Evolutionary conservation across 2,797 vertebrate genomes (phyloP).

Genomic region (Falco novaeseelandiae): DNA sequence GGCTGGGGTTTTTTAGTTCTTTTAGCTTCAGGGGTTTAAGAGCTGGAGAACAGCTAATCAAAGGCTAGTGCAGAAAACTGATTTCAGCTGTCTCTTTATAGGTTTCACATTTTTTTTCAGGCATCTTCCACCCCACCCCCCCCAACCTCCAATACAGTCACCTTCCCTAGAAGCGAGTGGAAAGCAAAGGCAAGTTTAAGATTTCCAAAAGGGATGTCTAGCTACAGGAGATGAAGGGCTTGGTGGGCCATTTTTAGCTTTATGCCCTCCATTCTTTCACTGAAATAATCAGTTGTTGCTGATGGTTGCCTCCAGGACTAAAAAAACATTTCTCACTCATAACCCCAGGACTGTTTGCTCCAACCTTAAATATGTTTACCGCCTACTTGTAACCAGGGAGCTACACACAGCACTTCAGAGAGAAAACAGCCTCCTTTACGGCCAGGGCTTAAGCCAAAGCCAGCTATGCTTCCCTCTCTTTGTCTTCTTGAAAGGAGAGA

Average conservation of each 20-base stretch:
- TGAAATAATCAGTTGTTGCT: background rate
- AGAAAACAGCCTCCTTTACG: background rate
- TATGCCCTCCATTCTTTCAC: background rate
- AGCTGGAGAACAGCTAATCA: conserved; percentile 76
- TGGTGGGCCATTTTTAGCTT: background rate
- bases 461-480: background rate
- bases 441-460: background rate
- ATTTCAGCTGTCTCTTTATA: conserved; percentile 77
- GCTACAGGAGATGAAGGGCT: background rate
- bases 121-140: background rate
- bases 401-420: background rate
- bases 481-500: background rate
- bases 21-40: conserved; percentile 73
- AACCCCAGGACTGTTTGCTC: background rate
- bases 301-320: background rate
- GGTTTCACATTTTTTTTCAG: conserved; percentile 47
- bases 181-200: conserved; percentile 34
- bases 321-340: background rate
- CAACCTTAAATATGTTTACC: background rate
- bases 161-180: conserved; percentile 10
- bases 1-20: conserved; percentile 58
- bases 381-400: background rate
- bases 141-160: background rate
- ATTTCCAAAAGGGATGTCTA: background rate
- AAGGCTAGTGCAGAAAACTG: conserved; percentile 75